Evolutionary conservation across 2,888 invertebrate species (phyloP).

Genomic region (Apodemia duryi): DNA sequence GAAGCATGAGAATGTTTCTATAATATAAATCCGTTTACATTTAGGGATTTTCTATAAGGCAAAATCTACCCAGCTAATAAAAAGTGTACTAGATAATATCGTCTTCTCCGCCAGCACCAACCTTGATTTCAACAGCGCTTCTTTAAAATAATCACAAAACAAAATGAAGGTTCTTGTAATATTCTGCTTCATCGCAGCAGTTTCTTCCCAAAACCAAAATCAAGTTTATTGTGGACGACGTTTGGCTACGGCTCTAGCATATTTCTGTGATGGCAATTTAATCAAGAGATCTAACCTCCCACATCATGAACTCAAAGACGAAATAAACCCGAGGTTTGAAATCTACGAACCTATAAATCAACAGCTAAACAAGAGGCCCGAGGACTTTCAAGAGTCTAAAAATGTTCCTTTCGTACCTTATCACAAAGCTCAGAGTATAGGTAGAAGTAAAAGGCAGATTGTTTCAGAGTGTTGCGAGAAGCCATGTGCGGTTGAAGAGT

Average conservation of each 20-base stretch:
- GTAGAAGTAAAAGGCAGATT: slow-evolving; percentile 39
- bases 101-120: not conserved
- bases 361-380: not conserved
- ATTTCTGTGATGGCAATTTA: slow-evolving; percentile 7
- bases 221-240: slow-evolving; percentile 10
- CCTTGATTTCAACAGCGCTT: too few relatives aligned
- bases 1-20: not conserved
- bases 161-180: not conserved
- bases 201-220: not conserved
- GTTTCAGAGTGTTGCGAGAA: slow-evolving; percentile 45
- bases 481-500: slow-evolving; percentile 34
- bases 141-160: not conserved
- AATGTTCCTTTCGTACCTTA: slow-evolving; percentile 35
- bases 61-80: not conserved
- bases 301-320: not conserved
- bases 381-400: not conserved
- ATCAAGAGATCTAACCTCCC: not conserved
- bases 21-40: too few relatives aligned
- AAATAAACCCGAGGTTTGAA: not conserved
- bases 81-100: not conserved
- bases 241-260: not conserved
- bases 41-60: not conserved
- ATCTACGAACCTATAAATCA: too few relatives aligned
- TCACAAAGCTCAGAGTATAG: slow-evolving; percentile 33
- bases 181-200: not conserved